Percentiles rank a stretch among this genome's conserved stretches.
These are phyloP conservation scores for Caenorhabditis sinica DNA, from an alignment of 2,888 invertebrate genomes.

Conservation along the genomic window DNA sequence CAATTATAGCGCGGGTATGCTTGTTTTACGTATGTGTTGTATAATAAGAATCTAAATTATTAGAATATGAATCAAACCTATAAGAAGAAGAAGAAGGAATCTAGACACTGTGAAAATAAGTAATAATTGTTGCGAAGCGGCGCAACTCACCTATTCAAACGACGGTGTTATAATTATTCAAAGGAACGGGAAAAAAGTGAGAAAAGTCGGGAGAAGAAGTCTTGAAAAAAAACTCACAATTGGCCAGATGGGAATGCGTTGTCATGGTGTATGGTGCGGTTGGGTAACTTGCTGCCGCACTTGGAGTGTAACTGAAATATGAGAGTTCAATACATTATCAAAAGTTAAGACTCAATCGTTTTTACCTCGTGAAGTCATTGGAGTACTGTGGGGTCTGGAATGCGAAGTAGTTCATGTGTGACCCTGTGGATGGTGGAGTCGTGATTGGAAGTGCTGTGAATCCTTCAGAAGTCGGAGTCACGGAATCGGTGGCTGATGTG, in stretches of 20 bases:
- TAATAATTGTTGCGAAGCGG: constrained; percentile 61
- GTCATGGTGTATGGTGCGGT: constrained; percentile 41
- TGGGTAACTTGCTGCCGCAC: constrained; percentile 20
- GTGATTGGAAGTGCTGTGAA: constrained; percentile 43
- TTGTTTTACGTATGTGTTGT: constrained; percentile 30
- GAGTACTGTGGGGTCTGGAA: constrained; percentile 50
- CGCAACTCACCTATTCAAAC: constrained; percentile 40
- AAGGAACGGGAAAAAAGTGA: constrained; percentile 22
- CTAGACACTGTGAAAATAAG: constrained; percentile 12
- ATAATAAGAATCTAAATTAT: constrained; percentile 32
- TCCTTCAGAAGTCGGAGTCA: constrained; percentile 29
- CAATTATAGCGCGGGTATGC: constrained; percentile 41
- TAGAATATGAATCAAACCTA: constrained; percentile 27
- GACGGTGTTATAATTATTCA: constrained; percentile 47
- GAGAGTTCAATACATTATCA: neutral
- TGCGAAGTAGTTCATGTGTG: constrained; percentile 55
- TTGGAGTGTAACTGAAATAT: constrained; percentile 50
- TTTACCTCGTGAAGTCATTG: constrained; percentile 51
- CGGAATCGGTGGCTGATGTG: constrained; percentile 41
- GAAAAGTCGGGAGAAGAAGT: constrained; percentile 33
- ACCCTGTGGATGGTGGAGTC: constrained; percentile 33
- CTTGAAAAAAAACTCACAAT: constrained; percentile 53
- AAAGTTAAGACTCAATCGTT: neutral
- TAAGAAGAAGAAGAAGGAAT: constrained; percentile 11
- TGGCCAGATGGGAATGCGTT: constrained; percentile 48